Base-by-base conservation (phyloP, 2,797 vertebrate genomes). In the Allobates femoralis region DNA sequence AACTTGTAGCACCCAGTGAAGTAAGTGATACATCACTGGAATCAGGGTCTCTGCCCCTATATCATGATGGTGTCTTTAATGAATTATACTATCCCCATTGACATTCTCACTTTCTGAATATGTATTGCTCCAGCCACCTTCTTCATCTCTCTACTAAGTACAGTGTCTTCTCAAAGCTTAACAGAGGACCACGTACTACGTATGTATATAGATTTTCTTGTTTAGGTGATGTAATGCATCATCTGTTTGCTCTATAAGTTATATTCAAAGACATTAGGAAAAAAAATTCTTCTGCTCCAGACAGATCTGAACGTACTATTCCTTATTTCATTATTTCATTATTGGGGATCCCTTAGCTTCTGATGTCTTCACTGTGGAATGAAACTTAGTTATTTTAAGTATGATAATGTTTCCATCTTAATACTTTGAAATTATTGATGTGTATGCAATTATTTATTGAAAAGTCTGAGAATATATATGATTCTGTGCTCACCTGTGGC, bases 401-500 rank as follows among this genome's bases (percentile, higher is more conserved):
- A 87, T 84, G 82, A 84, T 80, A 67, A 81, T 87, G 77, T 87
- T 87, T 82, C 85, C 26, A 67, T 84, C 66, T 84, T 74, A 78
- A 46, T 80, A 56, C 30, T 87, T 81, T 79, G 86, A 84, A 28
- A 84, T 87, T 80, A 58, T 83, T 84, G 41, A 81, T 87, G 83
- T 88, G 83, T 81, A 85, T 88, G 87, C 83, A 69, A 56, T 76
- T 88, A 87, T 87, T 84, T 87, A 87, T 84, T 84, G 46, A 80
- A 81, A 87, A 73, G 55, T 85, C 51, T 76, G 66, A 84, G 23
- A 79, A 76, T 88, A 84, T 87, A 87, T 85, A 88, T 85, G 75
- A 79, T 67, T 80, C 79, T 85, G 83, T 88, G 83, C 58, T 77
- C 37, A 71, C 28, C 60, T 4, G 30, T 8, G 83, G 19, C 66